These are phyloP conservation scores for Urocolius indicus DNA, from an alignment of 2,113 vertebrate genomes.

Conservation along the genomic window DNA sequence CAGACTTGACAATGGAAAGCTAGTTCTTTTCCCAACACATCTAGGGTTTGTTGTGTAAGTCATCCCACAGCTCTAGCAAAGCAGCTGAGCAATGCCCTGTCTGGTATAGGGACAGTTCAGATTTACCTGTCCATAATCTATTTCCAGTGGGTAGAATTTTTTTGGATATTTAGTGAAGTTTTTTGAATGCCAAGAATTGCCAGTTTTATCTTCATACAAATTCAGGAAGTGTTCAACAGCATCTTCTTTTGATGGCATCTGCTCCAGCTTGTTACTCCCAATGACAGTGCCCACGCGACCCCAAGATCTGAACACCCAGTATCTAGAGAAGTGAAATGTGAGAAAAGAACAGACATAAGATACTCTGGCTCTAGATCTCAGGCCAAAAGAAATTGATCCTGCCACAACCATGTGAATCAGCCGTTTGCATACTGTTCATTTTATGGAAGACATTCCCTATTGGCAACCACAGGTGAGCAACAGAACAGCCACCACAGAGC, in stretches of 20 bases:
- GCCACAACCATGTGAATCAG: neutral
- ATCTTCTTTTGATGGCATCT: slow-evolving; percentile 91
- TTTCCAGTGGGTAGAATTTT: slow-evolving; percentile 97
- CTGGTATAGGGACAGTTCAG: neutral
- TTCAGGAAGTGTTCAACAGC: slow-evolving; percentile 91
- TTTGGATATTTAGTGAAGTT: slow-evolving; percentile 97
- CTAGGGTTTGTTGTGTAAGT: neutral
- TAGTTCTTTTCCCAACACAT: neutral
- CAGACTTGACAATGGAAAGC: neutral
- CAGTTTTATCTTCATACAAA: slow-evolving; percentile 96
- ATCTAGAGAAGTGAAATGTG: slow-evolving; percentile 69
- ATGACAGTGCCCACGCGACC: slow-evolving; percentile 96
- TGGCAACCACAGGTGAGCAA: neutral
- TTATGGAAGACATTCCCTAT: neutral
- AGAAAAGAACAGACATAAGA: neutral
- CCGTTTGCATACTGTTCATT: neutral
- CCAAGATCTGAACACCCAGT: slow-evolving; percentile 99
- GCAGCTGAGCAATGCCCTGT: neutral
- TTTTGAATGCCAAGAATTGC: slow-evolving; percentile 90
- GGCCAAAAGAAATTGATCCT: neutral
- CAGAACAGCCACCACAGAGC: neutral
- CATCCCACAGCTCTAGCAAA: neutral
- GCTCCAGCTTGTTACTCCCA: slow-evolving; percentile 95
- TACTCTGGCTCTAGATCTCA: neutral
- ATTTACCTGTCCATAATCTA: slow-evolving; percentile 96